Evolutionary conservation across 2,113 vertebrate genomes (phyloP).

Genomic region (Climacteris rufus): DNA sequence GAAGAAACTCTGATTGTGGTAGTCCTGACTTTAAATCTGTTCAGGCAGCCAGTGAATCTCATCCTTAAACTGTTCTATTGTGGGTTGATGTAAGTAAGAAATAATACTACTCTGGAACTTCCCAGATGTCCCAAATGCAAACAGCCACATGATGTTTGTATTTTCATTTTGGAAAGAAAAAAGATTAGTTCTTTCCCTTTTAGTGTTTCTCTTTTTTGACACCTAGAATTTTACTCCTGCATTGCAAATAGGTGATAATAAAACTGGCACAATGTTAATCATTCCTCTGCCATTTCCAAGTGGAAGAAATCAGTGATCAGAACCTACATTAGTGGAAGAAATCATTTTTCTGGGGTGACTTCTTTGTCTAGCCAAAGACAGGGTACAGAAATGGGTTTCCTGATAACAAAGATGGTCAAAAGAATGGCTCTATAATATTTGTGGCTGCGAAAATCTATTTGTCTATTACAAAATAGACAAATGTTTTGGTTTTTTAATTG

Average conservation of each 20-base stretch:
- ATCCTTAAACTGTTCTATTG: neutral
- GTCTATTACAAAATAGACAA: neutral
- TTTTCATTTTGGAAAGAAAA: neutral
- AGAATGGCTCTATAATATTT: neutral
- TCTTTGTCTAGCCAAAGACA: neutral
- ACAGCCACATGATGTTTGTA: neutral
- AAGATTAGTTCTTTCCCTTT: neutral
- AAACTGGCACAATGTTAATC: neutral
- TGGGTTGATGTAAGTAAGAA: neutral
- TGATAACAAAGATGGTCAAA: neutral
- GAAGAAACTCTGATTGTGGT: neutral
- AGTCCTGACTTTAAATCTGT: neutral
- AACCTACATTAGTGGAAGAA: neutral
- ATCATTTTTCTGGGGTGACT: neutral
- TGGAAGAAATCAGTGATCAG: neutral
- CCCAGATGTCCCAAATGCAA: neutral
- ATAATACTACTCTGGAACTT: neutral
- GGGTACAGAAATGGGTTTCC: neutral
- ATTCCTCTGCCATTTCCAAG: neutral
- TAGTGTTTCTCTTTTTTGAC: neutral
- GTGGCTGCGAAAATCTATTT: neutral
- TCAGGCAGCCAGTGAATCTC: neutral
- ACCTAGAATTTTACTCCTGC: neutral
- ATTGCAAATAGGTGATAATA: neutral
- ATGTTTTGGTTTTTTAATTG: no score